Conservation (phyloP, 2,113 vertebrate genomes). For the Xenus cinereus region DNA sequence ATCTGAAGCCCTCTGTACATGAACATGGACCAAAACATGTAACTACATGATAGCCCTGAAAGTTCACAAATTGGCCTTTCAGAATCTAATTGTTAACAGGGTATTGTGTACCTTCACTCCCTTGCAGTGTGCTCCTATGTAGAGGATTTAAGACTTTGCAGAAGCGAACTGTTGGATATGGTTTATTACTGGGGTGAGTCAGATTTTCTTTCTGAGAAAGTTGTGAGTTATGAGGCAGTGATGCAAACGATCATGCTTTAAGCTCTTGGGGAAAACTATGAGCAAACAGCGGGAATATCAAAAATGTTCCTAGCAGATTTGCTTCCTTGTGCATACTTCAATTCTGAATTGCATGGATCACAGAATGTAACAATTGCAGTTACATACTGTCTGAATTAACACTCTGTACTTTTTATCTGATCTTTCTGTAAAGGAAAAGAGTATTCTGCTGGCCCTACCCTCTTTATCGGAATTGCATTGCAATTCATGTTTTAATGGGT, state of each 20-base stretch:
- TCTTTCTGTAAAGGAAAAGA: neutral
- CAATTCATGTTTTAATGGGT: neutral
- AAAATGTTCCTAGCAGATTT: neutral
- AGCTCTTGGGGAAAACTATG: neutral
- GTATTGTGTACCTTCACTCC: neutral
- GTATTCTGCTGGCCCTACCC: neutral
- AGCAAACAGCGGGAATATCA: neutral
- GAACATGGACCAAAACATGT: neutral
- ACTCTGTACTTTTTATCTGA: neutral
- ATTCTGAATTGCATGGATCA: neutral
- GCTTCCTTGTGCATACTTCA: neutral
- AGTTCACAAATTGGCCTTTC: neutral
- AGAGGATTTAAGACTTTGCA: neutral
- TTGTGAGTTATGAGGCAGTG: neutral
- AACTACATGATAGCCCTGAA: neutral
- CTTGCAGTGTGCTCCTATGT: neutral
- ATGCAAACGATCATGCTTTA: neutral
- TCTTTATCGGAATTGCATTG: neutral
- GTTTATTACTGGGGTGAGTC: neutral
- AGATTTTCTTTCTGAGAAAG: neutral
- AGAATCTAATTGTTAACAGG: neutral
- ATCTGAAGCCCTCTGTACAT: neutral
- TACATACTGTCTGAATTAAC: neutral
- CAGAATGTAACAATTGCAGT: neutral
- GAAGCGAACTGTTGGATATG: rapidly evolving